Evolutionary conservation across 2,113 vertebrate genomes (phyloP).

Genomic region (Arvicanthis niloticus): DNA sequence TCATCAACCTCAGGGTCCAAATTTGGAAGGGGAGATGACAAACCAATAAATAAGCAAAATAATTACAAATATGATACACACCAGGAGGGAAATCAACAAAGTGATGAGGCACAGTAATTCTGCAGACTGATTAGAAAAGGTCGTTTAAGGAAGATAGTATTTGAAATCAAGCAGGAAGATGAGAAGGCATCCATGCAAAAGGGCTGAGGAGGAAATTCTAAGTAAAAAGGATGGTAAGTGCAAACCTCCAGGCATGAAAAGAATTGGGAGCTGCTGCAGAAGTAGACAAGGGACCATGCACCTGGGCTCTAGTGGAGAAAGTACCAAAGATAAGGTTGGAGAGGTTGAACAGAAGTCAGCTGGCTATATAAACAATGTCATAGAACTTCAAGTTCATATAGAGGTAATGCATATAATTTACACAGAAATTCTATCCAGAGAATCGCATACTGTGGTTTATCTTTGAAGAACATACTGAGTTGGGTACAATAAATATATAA

Average conservation of each 20-base stretch:
- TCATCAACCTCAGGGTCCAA: not conserved
- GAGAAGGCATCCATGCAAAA: not conserved
- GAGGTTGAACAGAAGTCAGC: not conserved
- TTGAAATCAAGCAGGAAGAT: constrained; percentile 5
- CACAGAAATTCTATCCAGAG: not conserved
- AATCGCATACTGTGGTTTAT: not conserved
- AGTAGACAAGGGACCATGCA: not conserved
- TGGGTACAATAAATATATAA: not conserved
- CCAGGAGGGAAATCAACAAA: constrained; percentile 21
- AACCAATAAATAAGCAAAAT: constrained; percentile 42
- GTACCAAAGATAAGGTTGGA: not conserved
- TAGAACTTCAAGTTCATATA: not conserved
- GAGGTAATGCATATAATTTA: not conserved
- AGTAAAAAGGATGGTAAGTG: not conserved
- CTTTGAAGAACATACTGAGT: not conserved
- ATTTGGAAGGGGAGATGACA: not conserved
- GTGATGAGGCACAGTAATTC: not conserved
- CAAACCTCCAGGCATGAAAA: not conserved
- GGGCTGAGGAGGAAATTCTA: not conserved
- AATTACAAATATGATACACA: not conserved
- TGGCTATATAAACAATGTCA: not conserved
- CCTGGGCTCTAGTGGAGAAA: not conserved
- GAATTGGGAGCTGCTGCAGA: not conserved
- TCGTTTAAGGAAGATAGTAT: not conserved
- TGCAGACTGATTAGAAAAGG: not conserved